phyloP scores from a whole-genome alignment of 2,888 invertebrate species.

The Drosophila seclusa region DNA sequence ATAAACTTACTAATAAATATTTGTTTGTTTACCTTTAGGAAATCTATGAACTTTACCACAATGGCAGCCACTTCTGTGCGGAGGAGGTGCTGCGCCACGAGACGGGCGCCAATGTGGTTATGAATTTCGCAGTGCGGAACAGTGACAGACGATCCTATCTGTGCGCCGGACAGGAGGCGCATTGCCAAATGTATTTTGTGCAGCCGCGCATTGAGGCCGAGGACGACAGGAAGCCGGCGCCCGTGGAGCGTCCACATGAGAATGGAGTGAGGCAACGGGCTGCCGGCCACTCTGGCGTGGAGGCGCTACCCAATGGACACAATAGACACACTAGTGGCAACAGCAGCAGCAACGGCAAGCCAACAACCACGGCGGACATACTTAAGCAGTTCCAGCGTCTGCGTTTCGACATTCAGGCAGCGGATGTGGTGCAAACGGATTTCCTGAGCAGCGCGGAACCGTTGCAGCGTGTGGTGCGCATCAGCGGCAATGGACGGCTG shows the following conservation, averaged over 20 bases:
- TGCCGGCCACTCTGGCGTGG: slow-evolving; percentile 74
- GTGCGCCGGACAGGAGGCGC: slow-evolving; percentile 96
- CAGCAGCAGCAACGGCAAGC: slow-evolving; percentile 17
- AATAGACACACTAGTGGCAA: slow-evolving; percentile 17
- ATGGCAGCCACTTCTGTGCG: slow-evolving; percentile 92
- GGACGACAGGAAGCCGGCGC: slow-evolving; percentile 73
- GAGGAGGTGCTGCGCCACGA: slow-evolving; percentile 95
- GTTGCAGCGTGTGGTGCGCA: slow-evolving; percentile 93
- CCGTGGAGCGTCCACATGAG: slow-evolving; percentile 76
- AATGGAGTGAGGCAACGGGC: slow-evolving; percentile 81
- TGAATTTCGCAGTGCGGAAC: slow-evolving; percentile 93
- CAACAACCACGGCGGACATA: slow-evolving; percentile 55
- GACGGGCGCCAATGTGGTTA: slow-evolving; percentile 94
- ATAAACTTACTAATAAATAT: not conserved
- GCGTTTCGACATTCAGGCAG: slow-evolving; percentile 90
- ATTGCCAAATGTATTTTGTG: slow-evolving; percentile 93
- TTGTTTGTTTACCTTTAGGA: slow-evolving; percentile 87
- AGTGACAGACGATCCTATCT: slow-evolving; percentile 91
- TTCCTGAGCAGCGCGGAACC: slow-evolving; percentile 90
- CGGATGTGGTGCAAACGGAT: slow-evolving; percentile 94
- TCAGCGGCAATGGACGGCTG: slow-evolving; percentile 90
- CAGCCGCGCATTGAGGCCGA: slow-evolving; percentile 87
- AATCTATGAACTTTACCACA: slow-evolving; percentile 95
- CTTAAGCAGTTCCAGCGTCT: slow-evolving; percentile 86
- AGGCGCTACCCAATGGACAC: slow-evolving; percentile 82